Base-by-base conservation (phyloP, 2,113 vertebrate species). In the Amblyopsis rosae region DNA sequence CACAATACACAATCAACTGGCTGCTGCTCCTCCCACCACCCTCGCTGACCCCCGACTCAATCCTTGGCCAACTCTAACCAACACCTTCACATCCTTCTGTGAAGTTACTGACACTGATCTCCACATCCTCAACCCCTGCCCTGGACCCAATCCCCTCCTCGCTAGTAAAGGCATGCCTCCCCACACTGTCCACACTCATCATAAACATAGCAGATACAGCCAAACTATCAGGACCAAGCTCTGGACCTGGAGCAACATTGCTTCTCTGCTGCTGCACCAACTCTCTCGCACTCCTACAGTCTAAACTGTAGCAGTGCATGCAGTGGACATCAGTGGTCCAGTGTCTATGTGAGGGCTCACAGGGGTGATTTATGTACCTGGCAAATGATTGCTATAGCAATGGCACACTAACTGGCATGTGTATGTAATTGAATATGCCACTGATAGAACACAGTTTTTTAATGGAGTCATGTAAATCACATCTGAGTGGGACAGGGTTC, bases 401-500 rank as follows among this genome's bases (percentile, higher is more conserved):
- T 48, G 59, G 73, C 57, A 50, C 66, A 51, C 33, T 65, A 53
- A 50, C 19, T 56, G n/a, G 35, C 35, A 41, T 41, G 5, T 41
- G 35, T 9, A 10, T 48, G 67, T 66, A 76, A 78, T 74, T 63
- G 81, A 64, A 57, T 67, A 79, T 54, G 57, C 41, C 56, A 7
- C 33, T 82, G 69, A 12, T 33, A 50, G 51, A 17, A 13, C 13
- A 64, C 50, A 51, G 62, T 35, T 56, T 59, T 65, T 69, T 70
- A 70, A 72, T 47, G 17, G 58, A 4, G 7, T 12, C 1, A 69
- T 54, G 56, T 79, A 65, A 83, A 76, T 72, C 67, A 74, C 19
- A 49, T 57, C n/a, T 73, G 59, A 56, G 69, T 19, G 53, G 12
- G 15, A 46, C 63, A 33, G 41, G 48, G 61, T 26, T 26, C 26